A percentile compares a stretch with the other conserved stretches of the same genome.
phyloP scores from a whole-genome alignment of 2,113 vertebrate species.

The Heterochromis multidens region DNA sequence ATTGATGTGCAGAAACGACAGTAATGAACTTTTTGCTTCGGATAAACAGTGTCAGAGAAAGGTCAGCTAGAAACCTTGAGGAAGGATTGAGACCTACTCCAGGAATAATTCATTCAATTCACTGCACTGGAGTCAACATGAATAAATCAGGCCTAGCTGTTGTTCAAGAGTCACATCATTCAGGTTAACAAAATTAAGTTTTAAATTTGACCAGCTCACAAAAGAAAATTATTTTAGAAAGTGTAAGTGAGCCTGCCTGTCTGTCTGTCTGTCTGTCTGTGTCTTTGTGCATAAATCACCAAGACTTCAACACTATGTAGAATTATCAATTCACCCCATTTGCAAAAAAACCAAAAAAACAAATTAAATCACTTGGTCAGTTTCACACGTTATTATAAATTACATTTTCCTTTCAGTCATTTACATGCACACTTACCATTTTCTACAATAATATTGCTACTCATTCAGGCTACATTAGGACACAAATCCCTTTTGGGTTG shows the following conservation, averaged over 20 bases:
- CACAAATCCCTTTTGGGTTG: neutral
- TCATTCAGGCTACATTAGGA: neutral
- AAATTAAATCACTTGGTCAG: neutral
- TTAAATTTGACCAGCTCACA: slow-evolving; percentile 18
- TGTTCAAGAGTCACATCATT: slow-evolving; percentile 40
- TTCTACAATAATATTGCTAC: neutral
- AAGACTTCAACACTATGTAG: too few relatives aligned
- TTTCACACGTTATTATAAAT: neutral
- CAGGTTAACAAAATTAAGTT: slow-evolving; percentile 20
- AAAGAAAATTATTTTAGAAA: slow-evolving; percentile 10
- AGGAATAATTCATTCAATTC: slow-evolving; percentile 36
- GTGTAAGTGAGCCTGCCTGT: neutral
- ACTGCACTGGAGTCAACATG: neutral
- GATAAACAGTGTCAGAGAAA: slow-evolving; percentile 33
- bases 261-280: fast-evolving
- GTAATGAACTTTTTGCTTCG: slow-evolving; percentile 48
- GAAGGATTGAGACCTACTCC: slow-evolving; percentile 45
- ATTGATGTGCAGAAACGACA: slow-evolving; percentile 14
- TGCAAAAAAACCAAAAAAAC: neutral
- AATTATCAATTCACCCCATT: neutral
- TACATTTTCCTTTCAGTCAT: neutral
- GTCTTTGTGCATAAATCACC: neutral
- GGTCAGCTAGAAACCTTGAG: slow-evolving; percentile 50
- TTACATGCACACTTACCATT: neutral
- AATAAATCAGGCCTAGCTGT: slow-evolving; percentile 17